A percentile compares a stretch with the other conserved stretches of the same genome.
Evolutionary conservation across 1,140 invertebrate species (phyloP).

Genomic region (Caenorhabditis latens): DNA sequence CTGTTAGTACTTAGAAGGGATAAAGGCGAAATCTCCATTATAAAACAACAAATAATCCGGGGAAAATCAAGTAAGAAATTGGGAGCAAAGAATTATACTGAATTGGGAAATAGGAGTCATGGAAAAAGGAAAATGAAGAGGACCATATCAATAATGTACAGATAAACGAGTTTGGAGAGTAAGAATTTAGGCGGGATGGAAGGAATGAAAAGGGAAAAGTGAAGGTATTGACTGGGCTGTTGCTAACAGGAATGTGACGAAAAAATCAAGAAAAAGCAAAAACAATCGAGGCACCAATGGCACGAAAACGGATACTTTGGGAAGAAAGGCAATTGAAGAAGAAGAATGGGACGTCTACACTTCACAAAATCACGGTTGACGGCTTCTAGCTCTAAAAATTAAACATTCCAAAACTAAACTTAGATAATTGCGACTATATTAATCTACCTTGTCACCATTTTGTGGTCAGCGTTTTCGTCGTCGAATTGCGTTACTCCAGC

Average conservation of each 20-base stretch:
- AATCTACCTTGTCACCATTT: constrained; percentile 52
- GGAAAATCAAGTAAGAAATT: background rate
- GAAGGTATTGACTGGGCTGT: background rate
- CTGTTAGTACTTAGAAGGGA: constrained; percentile 15
- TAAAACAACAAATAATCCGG: background rate
- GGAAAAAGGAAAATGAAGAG: background rate
- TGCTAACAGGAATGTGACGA: constrained; percentile 12
- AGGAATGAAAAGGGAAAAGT: background rate
- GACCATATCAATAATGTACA: constrained; percentile 28
- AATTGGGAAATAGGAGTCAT: background rate
- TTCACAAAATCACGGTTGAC: constrained; percentile 49
- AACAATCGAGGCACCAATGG: constrained; percentile 46
- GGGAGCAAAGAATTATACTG: too few species aligned
- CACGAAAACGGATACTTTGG: constrained; percentile 34
- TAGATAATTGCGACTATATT: background rate
- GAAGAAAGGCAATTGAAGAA: constrained; percentile 13
- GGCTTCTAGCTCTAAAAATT: constrained; percentile 49
- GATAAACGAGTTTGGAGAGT: constrained; percentile 19
- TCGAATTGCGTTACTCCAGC: background rate
- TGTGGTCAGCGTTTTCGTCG: constrained; percentile 37
- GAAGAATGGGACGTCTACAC: constrained; percentile 34
- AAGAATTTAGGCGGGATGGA: background rate
- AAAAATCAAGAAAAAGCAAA: background rate
- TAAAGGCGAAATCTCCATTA: background rate
- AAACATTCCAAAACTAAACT: constrained; percentile 22